Evolutionary conservation across 1,140 invertebrate genomes (phyloP).

Genomic region (Anastatus disparis): DNA sequence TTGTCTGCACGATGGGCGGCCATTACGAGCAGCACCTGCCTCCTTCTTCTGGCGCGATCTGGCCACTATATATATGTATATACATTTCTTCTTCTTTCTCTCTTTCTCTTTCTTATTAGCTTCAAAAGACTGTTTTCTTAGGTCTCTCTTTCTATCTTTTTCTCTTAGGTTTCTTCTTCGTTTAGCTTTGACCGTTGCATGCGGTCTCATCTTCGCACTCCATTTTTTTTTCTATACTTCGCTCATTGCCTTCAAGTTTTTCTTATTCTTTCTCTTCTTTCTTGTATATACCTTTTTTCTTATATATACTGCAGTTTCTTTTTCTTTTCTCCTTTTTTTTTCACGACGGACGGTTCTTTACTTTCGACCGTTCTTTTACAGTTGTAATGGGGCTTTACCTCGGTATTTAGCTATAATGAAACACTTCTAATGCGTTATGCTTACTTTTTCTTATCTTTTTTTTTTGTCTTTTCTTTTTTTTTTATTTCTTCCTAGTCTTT

Average conservation of each 20-base stretch:
- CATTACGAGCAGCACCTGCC: slow-evolving; percentile 60
- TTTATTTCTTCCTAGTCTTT: too few species aligned
- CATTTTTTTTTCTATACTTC: slow-evolving; percentile 38
- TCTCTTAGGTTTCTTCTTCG: background rate
- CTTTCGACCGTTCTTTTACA: slow-evolving; percentile 1
- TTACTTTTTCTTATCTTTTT: background rate
- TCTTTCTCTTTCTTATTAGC: background rate
- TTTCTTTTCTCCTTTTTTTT: slow-evolving; percentile 20
- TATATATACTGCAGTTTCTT: too few species aligned
- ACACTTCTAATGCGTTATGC: slow-evolving; percentile 6
- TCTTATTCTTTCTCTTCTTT: slow-evolving; percentile 27
- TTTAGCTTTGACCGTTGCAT: slow-evolving; percentile 21
- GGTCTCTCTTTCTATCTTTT: background rate
- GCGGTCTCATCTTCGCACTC: slow-evolving; percentile 36
- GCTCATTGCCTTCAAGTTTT: slow-evolving; percentile 10
- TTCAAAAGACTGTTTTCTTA: background rate
- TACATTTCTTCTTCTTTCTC: slow-evolving; percentile 43
- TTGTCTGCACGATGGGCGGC: slow-evolving; percentile 52
- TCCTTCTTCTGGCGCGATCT: slow-evolving; percentile 51
- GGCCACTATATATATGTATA: slow-evolving; percentile 62
- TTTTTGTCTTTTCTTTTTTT: background rate
- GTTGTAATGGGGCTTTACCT: slow-evolving; percentile 18
- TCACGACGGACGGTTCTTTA: background rate
- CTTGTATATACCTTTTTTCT: too few species aligned
- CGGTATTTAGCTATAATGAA: slow-evolving; percentile 30